A percentile compares a stretch with the other conserved stretches of the same genome.
Conservation (phyloP, 2,888 invertebrate species). For the Gortyna flavago region DNA sequence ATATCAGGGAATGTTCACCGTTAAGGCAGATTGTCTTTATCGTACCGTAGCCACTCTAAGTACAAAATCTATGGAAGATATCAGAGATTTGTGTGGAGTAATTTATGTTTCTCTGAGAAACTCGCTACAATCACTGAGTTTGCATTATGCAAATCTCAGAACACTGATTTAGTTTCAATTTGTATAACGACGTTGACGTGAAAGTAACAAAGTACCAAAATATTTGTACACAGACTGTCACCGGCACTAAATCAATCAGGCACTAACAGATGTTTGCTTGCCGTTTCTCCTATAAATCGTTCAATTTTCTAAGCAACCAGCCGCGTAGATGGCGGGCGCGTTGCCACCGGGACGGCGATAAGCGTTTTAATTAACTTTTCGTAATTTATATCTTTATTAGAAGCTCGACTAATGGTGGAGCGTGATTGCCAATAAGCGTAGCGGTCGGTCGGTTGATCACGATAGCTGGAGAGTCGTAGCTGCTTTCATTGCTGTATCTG, state of each 20-base stretch:
- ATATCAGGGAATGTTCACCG: conserved; percentile 60
- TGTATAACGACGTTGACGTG: conserved; percentile 56
- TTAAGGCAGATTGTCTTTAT: conserved; percentile 61
- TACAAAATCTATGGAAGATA: conserved; percentile 49
- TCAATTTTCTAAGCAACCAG: conserved; percentile 81
- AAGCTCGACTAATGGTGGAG: conserved; percentile 79
- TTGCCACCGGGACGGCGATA: conserved; percentile 78
- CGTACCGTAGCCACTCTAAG: conserved; percentile 42
- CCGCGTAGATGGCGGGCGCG: conserved; percentile 72
- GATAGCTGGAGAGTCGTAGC: conserved; percentile 72
- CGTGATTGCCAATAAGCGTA: conserved; percentile 83
- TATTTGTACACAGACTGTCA: conserved; percentile 65
- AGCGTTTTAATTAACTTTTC: conserved; percentile 88
- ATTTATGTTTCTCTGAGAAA: conserved; percentile 54
- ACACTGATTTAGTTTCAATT: conserved; percentile 52
- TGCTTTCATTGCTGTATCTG: conserved; percentile 74
- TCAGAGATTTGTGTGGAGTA: conserved; percentile 49
- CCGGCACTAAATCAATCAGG: conserved; percentile 75
- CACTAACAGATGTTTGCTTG: conserved; percentile 70
- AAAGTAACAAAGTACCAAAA: conserved; percentile 66
- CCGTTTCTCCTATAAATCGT: conserved; percentile 83
- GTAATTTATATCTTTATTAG: conserved; percentile 89
- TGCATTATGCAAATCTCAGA: conserved; percentile 53
- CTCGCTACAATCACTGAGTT: conserved; percentile 55
- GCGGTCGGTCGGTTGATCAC: conserved; percentile 75